Evolutionary conservation across 1,140 invertebrate species (phyloP), one percentile per base, ranked within the genome.

Genomic region (Elymnias hypermnestra): DNA sequence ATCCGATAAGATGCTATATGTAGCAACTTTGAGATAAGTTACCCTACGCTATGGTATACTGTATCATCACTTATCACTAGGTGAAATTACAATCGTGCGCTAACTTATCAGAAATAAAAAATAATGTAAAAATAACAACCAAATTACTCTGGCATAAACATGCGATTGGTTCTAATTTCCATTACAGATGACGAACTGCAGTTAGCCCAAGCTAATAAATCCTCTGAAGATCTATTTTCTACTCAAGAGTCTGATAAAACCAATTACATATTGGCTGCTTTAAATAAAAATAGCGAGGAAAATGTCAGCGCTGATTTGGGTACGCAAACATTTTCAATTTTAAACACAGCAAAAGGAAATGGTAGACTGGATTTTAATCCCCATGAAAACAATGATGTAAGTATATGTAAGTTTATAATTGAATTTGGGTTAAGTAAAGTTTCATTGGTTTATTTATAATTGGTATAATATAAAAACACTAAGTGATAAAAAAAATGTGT

Each of bases 111-210:
- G n/a, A n/a, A n/a, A n/a, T n/a, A n/a, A n/a, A n/a, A n/a, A n/a
- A n/a, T n/a, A n/a, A n/a, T n/a, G n/a, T n/a, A n/a, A n/a, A n/a
- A n/a, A n/a, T n/a, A n/a, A n/a, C n/a, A n/a, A n/a, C n/a, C n/a
- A n/a, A n/a, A n/a, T n/a, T n/a, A n/a, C n/a, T n/a, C n/a, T n/a
- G n/a, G n/a, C n/a, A n/a, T n/a, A n/a, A n/a, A n/a, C n/a, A n/a
- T n/a, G n/a, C n/a, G n/a, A n/a, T n/a, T n/a, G n/a, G n/a, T n/a
- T n/a, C n/a, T n/a, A n/a, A n/a, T n/a, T 39, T 50, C 36, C 35
- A 21, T 70, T 74, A 21, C 55, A 83, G 79, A 83, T 67, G 75
- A 76, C 8, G 72, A 70, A 36, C 46, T 84, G 31, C 77, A 74
- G 25, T 43, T 76, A 21, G 77, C 72, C 9, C 81, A 84, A 57